Conservation (phyloP, 2,888 invertebrate genomes). For the Norana najaformis region DNA sequence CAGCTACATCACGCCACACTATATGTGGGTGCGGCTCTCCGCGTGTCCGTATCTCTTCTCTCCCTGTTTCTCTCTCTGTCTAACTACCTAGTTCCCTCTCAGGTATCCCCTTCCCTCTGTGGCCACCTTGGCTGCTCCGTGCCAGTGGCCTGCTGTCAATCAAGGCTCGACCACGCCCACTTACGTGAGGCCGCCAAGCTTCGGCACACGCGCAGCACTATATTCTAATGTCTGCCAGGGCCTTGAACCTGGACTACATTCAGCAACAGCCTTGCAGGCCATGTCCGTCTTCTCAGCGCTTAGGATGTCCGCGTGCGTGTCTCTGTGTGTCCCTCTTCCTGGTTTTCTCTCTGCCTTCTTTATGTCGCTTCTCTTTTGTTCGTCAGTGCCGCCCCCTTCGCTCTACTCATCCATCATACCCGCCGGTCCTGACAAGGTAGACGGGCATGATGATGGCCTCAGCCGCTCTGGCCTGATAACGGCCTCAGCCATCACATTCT, state of each 20-base stretch:
- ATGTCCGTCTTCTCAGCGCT: neutral
- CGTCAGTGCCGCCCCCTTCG: neutral
- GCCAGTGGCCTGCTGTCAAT: neutral
- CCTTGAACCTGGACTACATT: conserved; percentile 6
- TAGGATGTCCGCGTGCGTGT: neutral
- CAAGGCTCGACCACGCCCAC: neutral
- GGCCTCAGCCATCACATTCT: too few species aligned
- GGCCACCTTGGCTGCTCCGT: neutral
- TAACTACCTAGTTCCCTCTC: neutral
- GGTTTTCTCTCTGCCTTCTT: neutral
- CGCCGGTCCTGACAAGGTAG: neutral
- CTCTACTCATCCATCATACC: neutral
- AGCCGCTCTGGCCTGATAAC: neutral
- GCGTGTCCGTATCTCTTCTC: neutral
- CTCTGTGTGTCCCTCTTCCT: neutral
- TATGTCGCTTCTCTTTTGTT: too few species aligned
- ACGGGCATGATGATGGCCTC: neutral
- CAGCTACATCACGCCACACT: neutral
- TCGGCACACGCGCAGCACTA: neutral
- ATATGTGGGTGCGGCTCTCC: neutral
- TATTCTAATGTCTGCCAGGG: neutral
- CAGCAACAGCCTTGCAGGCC: neutral
- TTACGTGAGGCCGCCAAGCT: neutral
- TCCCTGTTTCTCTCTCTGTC: neutral
- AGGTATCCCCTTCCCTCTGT: neutral